Conservation (phyloP, 2,113 vertebrate species). For the Sceloporus tristichus region DNA sequence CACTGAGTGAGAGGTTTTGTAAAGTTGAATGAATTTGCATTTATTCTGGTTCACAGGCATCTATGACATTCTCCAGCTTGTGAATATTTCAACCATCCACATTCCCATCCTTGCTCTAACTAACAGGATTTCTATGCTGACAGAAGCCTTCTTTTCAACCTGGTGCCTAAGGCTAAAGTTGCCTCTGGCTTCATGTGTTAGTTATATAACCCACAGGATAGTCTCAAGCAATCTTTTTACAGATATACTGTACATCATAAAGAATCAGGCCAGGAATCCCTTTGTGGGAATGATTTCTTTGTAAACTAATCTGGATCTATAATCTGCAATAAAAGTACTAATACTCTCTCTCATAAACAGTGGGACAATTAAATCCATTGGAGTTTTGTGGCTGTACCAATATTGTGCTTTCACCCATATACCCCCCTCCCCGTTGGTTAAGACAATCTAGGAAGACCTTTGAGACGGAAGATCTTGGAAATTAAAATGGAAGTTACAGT, state of each 20-base stretch:
- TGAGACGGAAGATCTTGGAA: not conserved
- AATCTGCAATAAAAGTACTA: accelerated
- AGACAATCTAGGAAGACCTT: not conserved
- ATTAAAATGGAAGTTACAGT: not conserved
- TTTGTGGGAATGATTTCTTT: constrained; percentile 43
- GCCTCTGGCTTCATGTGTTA: constrained; percentile 61
- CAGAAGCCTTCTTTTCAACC: constrained; percentile 37
- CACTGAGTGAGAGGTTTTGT: constrained; percentile 20
- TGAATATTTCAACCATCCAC: constrained; percentile 55
- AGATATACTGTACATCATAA: not conserved
- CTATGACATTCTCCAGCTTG: constrained; percentile 51
- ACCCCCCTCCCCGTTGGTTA: not conserved
- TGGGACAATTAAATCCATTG: constrained; percentile 15
- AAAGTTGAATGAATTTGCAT: constrained; percentile 12
- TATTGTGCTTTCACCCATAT: not conserved
- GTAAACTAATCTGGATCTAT: constrained; percentile 28
- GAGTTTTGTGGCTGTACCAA: constrained; percentile 57
- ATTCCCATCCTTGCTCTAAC: constrained; percentile 41
- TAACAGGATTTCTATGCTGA: constrained; percentile 37
- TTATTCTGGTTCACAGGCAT: constrained; percentile 28
- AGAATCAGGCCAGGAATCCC: constrained; percentile 37
- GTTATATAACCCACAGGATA: constrained; percentile 64
- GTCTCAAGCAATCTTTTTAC: constrained; percentile 43
- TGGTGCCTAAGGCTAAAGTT: constrained; percentile 47
- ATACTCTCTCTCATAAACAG: constrained; percentile 10